Base-by-base conservation (phyloP, 2,113 vertebrate genomes). In the Chloebia gouldiae region DNA sequence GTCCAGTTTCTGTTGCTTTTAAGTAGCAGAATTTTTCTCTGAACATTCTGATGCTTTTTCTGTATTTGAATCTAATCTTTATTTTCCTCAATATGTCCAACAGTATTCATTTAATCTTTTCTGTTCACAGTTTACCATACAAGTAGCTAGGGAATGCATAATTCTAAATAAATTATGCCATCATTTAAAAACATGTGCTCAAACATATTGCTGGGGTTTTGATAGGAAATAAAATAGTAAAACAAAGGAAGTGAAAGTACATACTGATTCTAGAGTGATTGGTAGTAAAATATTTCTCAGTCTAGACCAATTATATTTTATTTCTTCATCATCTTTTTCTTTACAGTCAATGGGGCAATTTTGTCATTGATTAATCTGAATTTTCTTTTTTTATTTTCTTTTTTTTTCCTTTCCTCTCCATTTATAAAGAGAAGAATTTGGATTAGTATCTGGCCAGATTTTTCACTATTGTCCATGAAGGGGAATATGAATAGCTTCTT, bases 401-500 rank as follows among this genome's bases (percentile, higher is more conserved):
- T 49, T 54, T 9, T 59, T n/a, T 17, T 5, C 3, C 3, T 12
- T 23, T 27, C 3, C 17, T 5, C 13, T 45, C 11, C 24, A 37
- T 39, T 69, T 42, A 63, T 31, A 10, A 53, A 72, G 40, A 37
- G 20, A 59, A 71, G 10, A 35, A 54, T 15, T 57, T 1, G 10
- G 3, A 30, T 61, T 82, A 47, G 20, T 35, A 42, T 76, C 12
- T 47, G n/a, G 19, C 7, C 49, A 56, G 23, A 12, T 35, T 71
- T 82, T 75, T 51, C 1, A 0, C 11, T 10, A 0, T 6, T n/a
- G 17, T 44, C 7, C 13, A 3, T 45, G 44, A 82, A 51, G 10
- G 11, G 30, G 16, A 61, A 42, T 56, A 42, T 47, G 2, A 64
- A 37, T 10, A 75, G 18, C 21, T 88, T 56, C 47, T 76, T 86